Evolutionary conservation across 2,888 invertebrate genomes (phyloP).

Genomic region (Atrina japonica): DNA sequence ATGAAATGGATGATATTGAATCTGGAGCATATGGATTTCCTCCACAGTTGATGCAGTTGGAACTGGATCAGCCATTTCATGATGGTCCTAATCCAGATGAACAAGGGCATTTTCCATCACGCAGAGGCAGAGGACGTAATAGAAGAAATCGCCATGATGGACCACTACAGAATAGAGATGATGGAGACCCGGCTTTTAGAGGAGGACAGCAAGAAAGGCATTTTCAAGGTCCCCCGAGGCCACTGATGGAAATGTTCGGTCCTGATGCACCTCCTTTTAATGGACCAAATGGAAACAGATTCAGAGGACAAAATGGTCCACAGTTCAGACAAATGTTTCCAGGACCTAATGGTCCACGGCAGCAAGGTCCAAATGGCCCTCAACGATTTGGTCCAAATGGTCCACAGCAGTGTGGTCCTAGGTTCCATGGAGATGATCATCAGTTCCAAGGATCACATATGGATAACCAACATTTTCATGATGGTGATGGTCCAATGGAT

Average conservation of each 20-base stretch:
- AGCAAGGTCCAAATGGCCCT: too few species aligned
- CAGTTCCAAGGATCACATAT: background rate
- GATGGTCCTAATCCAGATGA: background rate
- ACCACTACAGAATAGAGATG: background rate
- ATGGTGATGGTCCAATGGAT: conserved; percentile 1
- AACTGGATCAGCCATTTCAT: conserved; percentile 5
- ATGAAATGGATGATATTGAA: conserved; percentile 1
- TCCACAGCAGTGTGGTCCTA: too few species aligned
- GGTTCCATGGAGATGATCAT: too few species aligned
- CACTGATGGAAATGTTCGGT: too few species aligned
- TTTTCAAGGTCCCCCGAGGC: too few species aligned
- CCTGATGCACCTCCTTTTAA: background rate
- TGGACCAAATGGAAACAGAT: background rate
- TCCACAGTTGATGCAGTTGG: background rate
- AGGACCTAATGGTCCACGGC: background rate
- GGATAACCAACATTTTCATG: conserved; percentile 3
- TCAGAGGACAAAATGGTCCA: conserved; percentile 1
- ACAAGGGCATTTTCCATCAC: background rate
- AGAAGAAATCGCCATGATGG: conserved; percentile 3
- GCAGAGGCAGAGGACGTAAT: background rate
- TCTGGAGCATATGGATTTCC: conserved; percentile 17
- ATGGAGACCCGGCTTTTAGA: background rate
- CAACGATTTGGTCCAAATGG: background rate
- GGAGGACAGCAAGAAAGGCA: background rate
- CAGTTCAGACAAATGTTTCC: background rate